Base-by-base conservation (phyloP, 2,888 invertebrate species). In the Tanytarsus gracilentus region DNA sequence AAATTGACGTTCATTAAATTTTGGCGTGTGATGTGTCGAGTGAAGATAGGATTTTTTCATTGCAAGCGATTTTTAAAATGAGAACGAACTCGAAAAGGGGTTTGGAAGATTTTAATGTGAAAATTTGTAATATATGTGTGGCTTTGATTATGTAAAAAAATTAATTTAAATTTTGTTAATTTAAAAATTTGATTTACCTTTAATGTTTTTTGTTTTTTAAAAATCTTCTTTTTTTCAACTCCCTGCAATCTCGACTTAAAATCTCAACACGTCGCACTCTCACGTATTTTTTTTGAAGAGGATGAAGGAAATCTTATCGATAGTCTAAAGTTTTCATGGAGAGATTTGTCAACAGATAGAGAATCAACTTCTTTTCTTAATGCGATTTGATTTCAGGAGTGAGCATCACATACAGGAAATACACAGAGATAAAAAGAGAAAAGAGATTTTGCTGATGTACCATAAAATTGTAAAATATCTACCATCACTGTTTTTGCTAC, bases 1-100 rank as follows among this genome's bases (percentile, higher is more conserved):
- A n/a, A 50, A 50, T 50, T 50, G 50, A 50, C 50, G 50, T 50
- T 50, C 27, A 50, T 27, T 50, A 50, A 26, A 50, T 25, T 50
- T 40, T 16, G 27, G 50, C 25, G 23, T 49, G 49, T n/a, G n/a
- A n/a, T n/a, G 39, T 14, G 14, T n/a, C 14, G 14, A 16, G 16
- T 39, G 39, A n/a, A 39, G 16, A 16, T 11, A 7, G 39, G 16
- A 18, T 48, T 14, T 21, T n/a, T 29, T 29, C 29, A 29, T 29
- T 7, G 29, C 6, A 7, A 29, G 6, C 9, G 29, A 29, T 29
- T 29, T 29, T n/a, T n/a, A n/a, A n/a, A n/a, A n/a, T n/a, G n/a
- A n/a, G n/a, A n/a, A n/a, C n/a, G n/a, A n/a, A n/a, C n/a, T n/a
- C n/a, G n/a, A n/a, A n/a, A n/a, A n/a, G n/a, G n/a, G n/a, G n/a